Conservation (phyloP, 2,113 vertebrate species). For the Jacana jacana region DNA sequence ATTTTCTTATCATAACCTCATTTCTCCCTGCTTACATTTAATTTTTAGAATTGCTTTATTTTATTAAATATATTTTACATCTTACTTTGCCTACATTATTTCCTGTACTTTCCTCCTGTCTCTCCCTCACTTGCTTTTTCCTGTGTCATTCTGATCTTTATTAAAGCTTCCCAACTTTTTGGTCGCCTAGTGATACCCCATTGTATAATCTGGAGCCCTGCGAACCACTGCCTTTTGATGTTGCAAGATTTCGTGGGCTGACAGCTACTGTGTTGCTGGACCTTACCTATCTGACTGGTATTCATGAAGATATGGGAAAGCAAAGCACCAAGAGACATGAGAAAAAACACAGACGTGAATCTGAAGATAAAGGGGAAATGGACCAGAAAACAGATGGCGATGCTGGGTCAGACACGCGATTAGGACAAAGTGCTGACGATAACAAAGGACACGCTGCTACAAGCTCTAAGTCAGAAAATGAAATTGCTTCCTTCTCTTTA, state of each 20-base stretch:
- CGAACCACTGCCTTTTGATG: constrained; percentile 94
- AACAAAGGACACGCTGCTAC: constrained; percentile 76
- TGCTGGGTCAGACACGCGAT: constrained; percentile 72
- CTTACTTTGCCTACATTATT: constrained; percentile 80
- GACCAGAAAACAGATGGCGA: constrained; percentile 78
- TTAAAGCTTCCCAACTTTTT: constrained; percentile 99
- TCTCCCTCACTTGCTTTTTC: constrained; percentile 89
- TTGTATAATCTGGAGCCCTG: constrained; percentile 98
- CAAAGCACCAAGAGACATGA: constrained; percentile 86
- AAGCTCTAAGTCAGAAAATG: constrained; percentile 83
- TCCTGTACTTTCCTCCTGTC: constrained; percentile 83
- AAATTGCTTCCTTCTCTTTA: constrained; percentile 80
- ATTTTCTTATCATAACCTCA: constrained; percentile 63
- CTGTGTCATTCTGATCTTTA: constrained; percentile 88
- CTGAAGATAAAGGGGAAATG: constrained; percentile 78
- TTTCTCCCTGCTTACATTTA: constrained; percentile 61
- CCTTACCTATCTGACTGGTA: constrained; percentile 94
- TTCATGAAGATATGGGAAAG: constrained; percentile 90
- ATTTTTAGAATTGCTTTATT: constrained; percentile 66
- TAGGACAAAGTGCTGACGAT: constrained; percentile 85
- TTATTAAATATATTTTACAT: constrained; percentile 53
- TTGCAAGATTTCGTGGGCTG: constrained; percentile 92
- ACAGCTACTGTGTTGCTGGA: constrained; percentile 92
- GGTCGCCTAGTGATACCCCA: constrained; percentile 99
- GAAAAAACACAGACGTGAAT: constrained; percentile 87